Evolutionary conservation across 2,888 invertebrate genomes (phyloP), one percentile per base, ranked within the genome.

Genomic region (Drosophila meridionalis): DNA sequence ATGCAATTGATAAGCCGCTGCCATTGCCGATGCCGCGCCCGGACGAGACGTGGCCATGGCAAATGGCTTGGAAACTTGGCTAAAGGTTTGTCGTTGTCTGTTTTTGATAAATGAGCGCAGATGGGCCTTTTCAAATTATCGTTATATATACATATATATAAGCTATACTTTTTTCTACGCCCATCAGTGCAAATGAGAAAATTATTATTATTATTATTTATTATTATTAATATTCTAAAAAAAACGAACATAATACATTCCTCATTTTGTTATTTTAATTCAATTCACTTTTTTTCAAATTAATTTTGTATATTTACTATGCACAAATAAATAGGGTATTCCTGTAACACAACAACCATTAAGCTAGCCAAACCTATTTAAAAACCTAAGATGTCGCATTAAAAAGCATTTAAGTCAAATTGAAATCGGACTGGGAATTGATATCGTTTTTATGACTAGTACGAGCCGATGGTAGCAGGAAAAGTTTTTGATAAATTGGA

Each of bases 41-140:
- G 66, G 55, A 53, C 58, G 75, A 57, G 75, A 62, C 57, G 53
- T 69, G 78, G 80, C 70, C 83, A 72, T 78, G 78, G 80, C 87
- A 81, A 83, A 83, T 84, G 74, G 73, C 63, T 84, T 75, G 74
- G 69, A 80, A 84, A 84, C 84, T 84, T 84, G 77, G 79, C 73
- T 59, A 70, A 77, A 69, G 80, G 55, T 67, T 70, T 73, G 53
- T 64, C 76, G 69, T 63, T 76, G 56, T 68, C 87, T 81, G 83
- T 68, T 71, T 87, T 79, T 87, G 83, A 83, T 87, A 87, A 81
- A 87, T 83, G 78, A 58, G 69, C 66, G 45, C 62, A 42, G 59
- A 75, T 76, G 75, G 61, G 76, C 61, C 70, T 62, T 48, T 60
- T 65, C 65, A 76, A 70, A 64, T 60, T 58, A 76, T 65, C 65